These are phyloP conservation scores for Glossosoma conforme DNA, from an alignment of 1,140 invertebrate species.

Conservation along the genomic window DNA sequence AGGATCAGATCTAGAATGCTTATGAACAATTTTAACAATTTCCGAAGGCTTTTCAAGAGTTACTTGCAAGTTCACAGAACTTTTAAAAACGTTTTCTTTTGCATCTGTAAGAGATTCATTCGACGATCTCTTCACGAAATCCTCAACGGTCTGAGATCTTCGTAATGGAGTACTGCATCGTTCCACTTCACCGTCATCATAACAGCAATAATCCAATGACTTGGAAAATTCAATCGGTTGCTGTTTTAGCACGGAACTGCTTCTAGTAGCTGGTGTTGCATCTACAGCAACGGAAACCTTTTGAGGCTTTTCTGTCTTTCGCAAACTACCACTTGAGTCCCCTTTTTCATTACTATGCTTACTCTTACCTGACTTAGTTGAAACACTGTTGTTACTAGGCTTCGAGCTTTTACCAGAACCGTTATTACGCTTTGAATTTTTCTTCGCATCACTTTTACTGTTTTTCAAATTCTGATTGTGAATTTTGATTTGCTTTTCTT, in stretches of 20 bases:
- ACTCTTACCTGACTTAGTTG: conserved; percentile 43
- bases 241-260: conserved; percentile 65
- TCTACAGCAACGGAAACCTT: conserved; percentile 72
- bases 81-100: conserved; percentile 42
- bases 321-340: conserved; percentile 33
- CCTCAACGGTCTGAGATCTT: conserved; percentile 45
- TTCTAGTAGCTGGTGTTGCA: conserved; percentile 66
- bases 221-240: conserved; percentile 68
- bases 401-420: conserved; percentile 25
- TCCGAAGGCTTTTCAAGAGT: conserved; percentile 27
- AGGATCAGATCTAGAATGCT: conserved; percentile 70
- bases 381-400: conserved; percentile 15
- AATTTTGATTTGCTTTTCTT: conserved; percentile 17
- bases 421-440: conserved; percentile 8
- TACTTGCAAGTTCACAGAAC: conserved; percentile 44
- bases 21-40: conserved; percentile 56
- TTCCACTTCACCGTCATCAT: conserved; percentile 36
- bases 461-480: conserved; percentile 13
- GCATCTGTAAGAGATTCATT: conserved; percentile 24
- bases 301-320: conserved; percentile 47
- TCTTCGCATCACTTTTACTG: not conserved
- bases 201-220: conserved; percentile 45
- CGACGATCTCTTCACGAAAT: conserved; percentile 34
- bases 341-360: conserved; percentile 42
- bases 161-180: conserved; percentile 35